Conservation (phyloP, 2,888 invertebrate genomes). For the Latheticus oryzae region DNA sequence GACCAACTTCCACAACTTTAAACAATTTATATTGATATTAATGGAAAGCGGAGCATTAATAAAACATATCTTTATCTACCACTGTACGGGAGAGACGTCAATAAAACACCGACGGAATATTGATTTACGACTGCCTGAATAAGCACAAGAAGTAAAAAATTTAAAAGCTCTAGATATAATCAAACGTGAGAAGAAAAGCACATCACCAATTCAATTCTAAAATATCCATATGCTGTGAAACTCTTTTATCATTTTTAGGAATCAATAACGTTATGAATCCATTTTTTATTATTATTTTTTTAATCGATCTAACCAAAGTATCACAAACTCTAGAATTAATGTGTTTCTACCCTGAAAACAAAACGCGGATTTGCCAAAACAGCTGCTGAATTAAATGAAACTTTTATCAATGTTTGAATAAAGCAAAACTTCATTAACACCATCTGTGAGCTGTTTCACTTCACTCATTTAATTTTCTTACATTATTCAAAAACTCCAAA, state of each 20-base stretch:
- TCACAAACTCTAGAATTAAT: slow-evolving; percentile 31
- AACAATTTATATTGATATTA: slow-evolving; percentile 16
- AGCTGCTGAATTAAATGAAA: slow-evolving; percentile 15
- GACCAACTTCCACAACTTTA: slow-evolving; percentile 11
- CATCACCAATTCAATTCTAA: slow-evolving; percentile 30
- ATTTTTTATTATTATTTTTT: too few species aligned
- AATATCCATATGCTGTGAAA: slow-evolving; percentile 29
- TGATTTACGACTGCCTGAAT: slow-evolving; percentile 20
- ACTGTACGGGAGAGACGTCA: slow-evolving; percentile 10
- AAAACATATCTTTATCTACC: slow-evolving; percentile 7
- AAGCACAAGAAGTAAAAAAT: slow-evolving; percentile 29
- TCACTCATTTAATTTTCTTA: too few species aligned
- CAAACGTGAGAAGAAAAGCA: slow-evolving; percentile 13
- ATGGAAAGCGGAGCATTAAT: slow-evolving; percentile 9
- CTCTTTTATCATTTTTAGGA: slow-evolving; percentile 7
- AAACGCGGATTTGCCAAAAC: slow-evolving; percentile 9
- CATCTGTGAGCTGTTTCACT: slow-evolving; percentile 14
- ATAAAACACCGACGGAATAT: slow-evolving; percentile 23
- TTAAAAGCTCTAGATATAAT: slow-evolving; percentile 17
- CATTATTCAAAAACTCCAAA: background rate
- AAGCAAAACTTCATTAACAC: slow-evolving; percentile 6
- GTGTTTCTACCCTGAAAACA: slow-evolving; percentile 10
- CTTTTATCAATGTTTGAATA: slow-evolving; percentile 16
- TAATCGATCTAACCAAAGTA: too few species aligned
- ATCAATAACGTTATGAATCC: too few species aligned